Evolutionary conservation across 2,113 vertebrate genomes (phyloP), one percentile per base, ranked within the genome.

Genomic region (Halcyon senegalensis): DNA sequence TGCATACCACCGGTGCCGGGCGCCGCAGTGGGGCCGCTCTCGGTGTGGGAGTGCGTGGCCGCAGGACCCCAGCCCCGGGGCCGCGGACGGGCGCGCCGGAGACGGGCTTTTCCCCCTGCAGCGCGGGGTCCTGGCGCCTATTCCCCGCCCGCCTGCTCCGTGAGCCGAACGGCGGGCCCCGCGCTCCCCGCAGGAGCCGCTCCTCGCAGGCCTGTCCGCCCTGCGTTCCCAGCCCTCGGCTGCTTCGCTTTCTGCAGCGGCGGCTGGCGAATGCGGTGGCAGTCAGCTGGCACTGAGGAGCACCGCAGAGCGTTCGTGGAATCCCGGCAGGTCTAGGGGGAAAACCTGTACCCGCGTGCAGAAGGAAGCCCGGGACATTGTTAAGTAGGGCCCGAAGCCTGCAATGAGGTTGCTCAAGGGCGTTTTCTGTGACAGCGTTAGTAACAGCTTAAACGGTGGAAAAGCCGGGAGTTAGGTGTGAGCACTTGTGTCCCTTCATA

Each of bases 331-430:
- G 33, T 15, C 7, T 3, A 1, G 33, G 19, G 9, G 31, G 30
- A 16, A 16, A 4, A 1, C 4, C 2, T 2, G 11, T 21, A 2
- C 6, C 39, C 4, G 4, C 7, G 2, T 15, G 48, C 3, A 16
- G 17, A 20, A 8, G 31, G 43, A 27, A 12, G 13, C 18, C 9
- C 6, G 13, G 4, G n/a, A 10, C 43, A 2, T 4, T 13, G 31
- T 7, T 7, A 0, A 2, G 23, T 10, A 3, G 31, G 58, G 31
- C 70, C 64, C 44, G 39, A 27, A 39, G 27, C 23, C 56, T 44
- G 21, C 16, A 4, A 15, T 2, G 53, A 10, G 20, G 16, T 16
- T 16, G 31, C 16, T 53, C 3, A 2, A 7, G 21, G 11, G 46
- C 4, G 3, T 19, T 21, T 17, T 33, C 25, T 2, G 15, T 72